Evolutionary conservation across 2,797 vertebrate genomes (phyloP).

Genomic region (Myotis daubentonii): DNA sequence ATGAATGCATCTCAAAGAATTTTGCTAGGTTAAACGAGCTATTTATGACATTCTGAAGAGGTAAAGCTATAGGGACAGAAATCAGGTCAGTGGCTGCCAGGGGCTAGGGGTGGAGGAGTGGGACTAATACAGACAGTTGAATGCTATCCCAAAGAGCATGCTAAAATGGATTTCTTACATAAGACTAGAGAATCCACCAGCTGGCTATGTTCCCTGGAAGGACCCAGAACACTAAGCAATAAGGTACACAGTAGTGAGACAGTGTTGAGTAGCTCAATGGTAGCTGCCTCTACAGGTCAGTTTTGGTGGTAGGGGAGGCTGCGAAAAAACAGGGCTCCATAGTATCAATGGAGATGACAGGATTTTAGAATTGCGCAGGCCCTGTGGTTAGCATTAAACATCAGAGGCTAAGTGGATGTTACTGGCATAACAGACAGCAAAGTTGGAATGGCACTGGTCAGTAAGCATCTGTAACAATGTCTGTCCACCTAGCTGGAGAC

Average conservation of each 20-base stretch:
- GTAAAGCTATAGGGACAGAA: background rate
- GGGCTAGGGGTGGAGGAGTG: background rate
- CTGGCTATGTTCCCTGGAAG: background rate
- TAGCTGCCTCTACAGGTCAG: background rate
- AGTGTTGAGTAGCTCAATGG: background rate
- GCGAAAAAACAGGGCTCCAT: background rate
- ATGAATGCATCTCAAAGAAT: background rate
- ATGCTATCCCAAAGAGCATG: background rate
- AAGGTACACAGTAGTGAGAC: background rate
- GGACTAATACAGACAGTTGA: background rate
- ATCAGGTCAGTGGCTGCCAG: background rate
- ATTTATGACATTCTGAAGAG: background rate
- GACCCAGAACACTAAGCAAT: background rate
- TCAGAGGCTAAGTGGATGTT: background rate
- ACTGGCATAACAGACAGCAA: background rate
- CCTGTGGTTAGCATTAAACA: background rate
- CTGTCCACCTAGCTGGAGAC: background rate
- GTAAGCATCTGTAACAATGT: background rate
- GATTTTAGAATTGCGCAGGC: background rate
- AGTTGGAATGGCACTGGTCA: background rate
- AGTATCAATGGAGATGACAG: background rate
- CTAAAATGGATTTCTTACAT: background rate
- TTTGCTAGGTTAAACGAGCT: background rate
- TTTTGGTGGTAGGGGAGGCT: background rate
- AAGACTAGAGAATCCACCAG: background rate